Evolutionary conservation across 2,888 invertebrate species (phyloP).

Genomic region (Amphiduros pacificus): DNA sequence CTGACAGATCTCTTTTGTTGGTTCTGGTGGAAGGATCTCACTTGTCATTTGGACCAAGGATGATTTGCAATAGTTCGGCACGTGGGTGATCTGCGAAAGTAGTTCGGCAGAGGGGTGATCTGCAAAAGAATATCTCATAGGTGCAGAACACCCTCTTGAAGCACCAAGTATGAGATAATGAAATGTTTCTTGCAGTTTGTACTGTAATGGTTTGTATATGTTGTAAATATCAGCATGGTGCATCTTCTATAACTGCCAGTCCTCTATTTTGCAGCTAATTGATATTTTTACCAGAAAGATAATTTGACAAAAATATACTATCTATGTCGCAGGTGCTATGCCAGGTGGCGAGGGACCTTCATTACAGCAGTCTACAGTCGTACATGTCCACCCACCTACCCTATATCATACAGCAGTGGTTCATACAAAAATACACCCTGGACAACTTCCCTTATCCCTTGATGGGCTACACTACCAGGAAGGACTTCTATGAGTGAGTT

Average conservation of each 20-base stretch:
- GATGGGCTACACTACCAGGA: conserved; percentile 29
- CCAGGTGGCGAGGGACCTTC: conserved; percentile 34
- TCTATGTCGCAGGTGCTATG: conserved; percentile 37
- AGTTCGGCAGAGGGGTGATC: too few species aligned
- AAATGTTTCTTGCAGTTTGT: background rate
- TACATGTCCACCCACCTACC: conserved; percentile 44
- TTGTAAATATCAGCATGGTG: background rate
- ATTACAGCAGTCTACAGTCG: conserved; percentile 29
- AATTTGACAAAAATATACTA: background rate
- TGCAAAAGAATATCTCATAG: too few species aligned
- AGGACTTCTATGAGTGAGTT: conserved; percentile 43
- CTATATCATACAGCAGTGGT: conserved; percentile 48
- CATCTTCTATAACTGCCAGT: background rate
- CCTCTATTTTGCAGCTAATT: background rate
- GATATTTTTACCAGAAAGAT: conserved; percentile 1
- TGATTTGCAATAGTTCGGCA: too few species aligned
- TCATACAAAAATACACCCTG: conserved; percentile 33
- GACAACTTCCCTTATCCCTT: conserved; percentile 44
- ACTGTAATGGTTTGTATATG: background rate
- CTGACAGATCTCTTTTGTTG: too few species aligned
- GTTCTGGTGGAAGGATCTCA: too few species aligned
- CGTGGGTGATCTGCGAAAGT: too few species aligned
- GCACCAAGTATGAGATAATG: too few species aligned
- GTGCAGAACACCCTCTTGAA: too few species aligned
- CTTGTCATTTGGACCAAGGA: too few species aligned